Evolutionary conservation across 1,140 invertebrate genomes (phyloP).

Genomic region (Brachionus paranguensis): DNA sequence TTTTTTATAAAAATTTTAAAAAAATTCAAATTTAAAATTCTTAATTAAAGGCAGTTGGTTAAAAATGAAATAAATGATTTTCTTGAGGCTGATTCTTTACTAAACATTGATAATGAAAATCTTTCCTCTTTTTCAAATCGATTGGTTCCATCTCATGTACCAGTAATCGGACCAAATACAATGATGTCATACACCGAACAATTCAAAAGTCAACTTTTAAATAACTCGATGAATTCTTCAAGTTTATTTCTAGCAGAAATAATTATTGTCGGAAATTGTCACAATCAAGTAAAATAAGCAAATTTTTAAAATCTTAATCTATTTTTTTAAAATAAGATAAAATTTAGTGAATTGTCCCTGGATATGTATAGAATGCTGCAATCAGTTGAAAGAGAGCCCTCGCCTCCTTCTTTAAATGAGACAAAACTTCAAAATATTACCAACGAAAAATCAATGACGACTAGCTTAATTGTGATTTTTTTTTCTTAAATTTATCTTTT

Average conservation of each 20-base stretch:
- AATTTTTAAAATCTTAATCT: too few species aligned
- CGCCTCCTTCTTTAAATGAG: constrained; percentile 63
- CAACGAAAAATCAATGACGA: constrained; percentile 7
- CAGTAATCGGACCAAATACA: constrained; percentile 5
- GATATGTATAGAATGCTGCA: constrained; percentile 97
- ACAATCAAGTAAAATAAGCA: constrained; percentile 65
- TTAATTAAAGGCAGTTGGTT: constrained; percentile 60
- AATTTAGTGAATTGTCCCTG: constrained; percentile 92
- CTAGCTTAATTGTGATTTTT: constrained; percentile 6
- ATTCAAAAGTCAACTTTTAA: neutral
- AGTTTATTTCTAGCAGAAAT: constrained; percentile 71
- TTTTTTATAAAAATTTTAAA: constrained; percentile 50
- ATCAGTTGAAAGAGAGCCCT: constrained; percentile 82
- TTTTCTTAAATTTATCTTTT: neutral
- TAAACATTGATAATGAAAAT: constrained; percentile 76
- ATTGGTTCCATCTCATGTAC: constrained; percentile 5
- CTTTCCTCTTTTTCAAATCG: constrained; percentile 73
- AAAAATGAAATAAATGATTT: constrained; percentile 89
- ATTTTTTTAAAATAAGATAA: constrained; percentile 59
- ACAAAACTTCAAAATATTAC: constrained; percentile 14
- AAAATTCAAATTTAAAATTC: too few species aligned
- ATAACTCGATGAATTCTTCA: neutral
- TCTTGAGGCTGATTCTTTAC: constrained; percentile 61
- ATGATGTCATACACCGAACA: neutral
- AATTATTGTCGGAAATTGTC: constrained; percentile 83